These are phyloP conservation scores for Slavum lentiscoides DNA, from an alignment of 2,888 invertebrate species.

Conservation along the genomic window DNA sequence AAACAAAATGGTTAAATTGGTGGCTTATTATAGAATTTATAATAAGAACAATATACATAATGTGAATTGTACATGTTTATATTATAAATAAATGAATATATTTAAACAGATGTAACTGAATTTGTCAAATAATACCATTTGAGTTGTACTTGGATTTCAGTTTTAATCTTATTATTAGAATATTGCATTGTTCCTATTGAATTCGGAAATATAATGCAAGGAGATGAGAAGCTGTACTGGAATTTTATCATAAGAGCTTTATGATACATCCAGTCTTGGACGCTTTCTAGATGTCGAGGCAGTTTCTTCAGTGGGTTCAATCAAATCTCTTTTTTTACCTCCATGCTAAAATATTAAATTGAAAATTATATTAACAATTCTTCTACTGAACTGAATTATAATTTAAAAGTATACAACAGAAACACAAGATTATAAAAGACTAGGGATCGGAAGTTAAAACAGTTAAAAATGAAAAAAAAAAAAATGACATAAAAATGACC, in stretches of 20 bases:
- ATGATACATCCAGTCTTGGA: conserved; percentile 7
- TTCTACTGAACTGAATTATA: background rate
- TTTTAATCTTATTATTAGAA: too few species aligned
- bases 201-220: background rate
- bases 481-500: too few species aligned
- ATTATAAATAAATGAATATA: too few species aligned
- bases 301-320: conserved; percentile 14
- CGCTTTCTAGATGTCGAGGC: conserved; percentile 31
- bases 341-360: conserved; percentile 30
- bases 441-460: too few species aligned
- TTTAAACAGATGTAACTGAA: too few species aligned
- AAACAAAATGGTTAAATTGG: too few species aligned
- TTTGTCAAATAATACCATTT: too few species aligned
- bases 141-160: too few species aligned
- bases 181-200: background rate
- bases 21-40: too few species aligned
- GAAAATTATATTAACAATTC: background rate
- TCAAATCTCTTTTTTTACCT: conserved; percentile 41
- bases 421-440: background rate
- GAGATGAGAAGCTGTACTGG: background rate
- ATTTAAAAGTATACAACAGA: background rate
- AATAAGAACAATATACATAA: too few species aligned
- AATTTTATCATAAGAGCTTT: background rate
- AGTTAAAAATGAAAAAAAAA: too few species aligned
- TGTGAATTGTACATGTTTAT: too few species aligned